phyloP scores from a whole-genome alignment of 2,888 invertebrate genomes.

The Drosophila atroscutellata region DNA sequence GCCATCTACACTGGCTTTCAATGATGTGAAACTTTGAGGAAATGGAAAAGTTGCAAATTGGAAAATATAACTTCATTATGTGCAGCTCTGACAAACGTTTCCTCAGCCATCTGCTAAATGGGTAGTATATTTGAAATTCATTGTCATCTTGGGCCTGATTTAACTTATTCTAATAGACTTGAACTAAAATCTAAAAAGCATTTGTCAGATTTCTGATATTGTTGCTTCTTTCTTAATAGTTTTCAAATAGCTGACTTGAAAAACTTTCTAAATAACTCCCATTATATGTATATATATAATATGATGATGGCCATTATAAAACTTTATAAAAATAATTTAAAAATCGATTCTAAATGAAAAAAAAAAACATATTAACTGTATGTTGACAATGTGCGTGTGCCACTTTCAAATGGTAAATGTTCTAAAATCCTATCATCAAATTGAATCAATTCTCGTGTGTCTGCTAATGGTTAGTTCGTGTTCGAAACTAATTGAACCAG shows the following conservation, averaged over 20 bases:
- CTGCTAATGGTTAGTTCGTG: slow-evolving; percentile 62
- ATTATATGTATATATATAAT: neutral
- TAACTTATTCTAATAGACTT: neutral
- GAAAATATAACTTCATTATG: neutral
- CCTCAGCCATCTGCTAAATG: neutral
- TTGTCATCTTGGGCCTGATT: neutral
- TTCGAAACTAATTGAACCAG: slow-evolving; percentile 59
- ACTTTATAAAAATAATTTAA: neutral
- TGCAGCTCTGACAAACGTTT: neutral
- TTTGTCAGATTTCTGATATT: neutral
- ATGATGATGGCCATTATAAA: neutral
- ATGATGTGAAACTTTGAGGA: neutral
- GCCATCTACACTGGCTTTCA: slow-evolving; percentile 25
- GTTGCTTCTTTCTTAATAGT: neutral
- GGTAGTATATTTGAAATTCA: neutral
- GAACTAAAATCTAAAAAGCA: neutral
- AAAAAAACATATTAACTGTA: neutral
- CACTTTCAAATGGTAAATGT: neutral
- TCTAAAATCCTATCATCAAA: slow-evolving; percentile 32
- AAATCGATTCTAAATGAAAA: neutral
- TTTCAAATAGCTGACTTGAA: neutral
- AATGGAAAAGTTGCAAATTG: slow-evolving; percentile 2
- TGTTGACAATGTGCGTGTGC: slow-evolving; percentile 12
- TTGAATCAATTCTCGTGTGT: slow-evolving; percentile 32
- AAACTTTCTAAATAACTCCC: neutral